Percentiles rank a stretch among this genome's conserved stretches.
Evolutionary conservation across 37 sponge, comb jelly and placozoan species (phyloP).

Genomic region (Aplysina aerophoba): DNA sequence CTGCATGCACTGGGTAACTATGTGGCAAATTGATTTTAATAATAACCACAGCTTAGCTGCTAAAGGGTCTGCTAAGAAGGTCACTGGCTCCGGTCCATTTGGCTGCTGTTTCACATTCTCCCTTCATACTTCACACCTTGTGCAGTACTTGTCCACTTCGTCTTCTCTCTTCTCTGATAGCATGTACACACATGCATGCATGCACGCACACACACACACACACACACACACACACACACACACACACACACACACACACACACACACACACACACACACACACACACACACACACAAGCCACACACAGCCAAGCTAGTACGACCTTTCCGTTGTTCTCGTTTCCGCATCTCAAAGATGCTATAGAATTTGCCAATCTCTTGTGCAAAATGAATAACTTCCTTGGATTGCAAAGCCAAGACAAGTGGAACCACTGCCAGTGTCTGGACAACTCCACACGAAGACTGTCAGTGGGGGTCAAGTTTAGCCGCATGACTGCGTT

Average conservation of each 20-base stretch:
- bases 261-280: background rate
- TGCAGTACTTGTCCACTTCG: no score
- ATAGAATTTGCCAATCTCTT: background rate
- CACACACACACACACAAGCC: no score
- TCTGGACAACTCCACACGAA: constrained; percentile 17
- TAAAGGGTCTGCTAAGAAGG: no score
- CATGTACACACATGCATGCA: background rate
- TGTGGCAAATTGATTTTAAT: no score
- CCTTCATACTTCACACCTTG: no score
- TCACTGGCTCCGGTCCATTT: no score
- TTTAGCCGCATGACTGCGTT: background rate
- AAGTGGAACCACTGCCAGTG: background rate
- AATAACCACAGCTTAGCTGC: no score
- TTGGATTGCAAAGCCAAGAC: constrained; percentile 2
- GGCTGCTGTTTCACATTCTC: no score
- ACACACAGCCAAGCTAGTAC: background rate
- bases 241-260: background rate
- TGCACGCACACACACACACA: background rate
- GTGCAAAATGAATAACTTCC: background rate
- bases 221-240: background rate
- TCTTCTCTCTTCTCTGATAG: no score
- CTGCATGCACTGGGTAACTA: no score
- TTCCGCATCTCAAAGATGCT: background rate
- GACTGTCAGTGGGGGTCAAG: background rate
- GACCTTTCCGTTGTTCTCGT: background rate